Percentiles rank a stretch among this genome's conserved stretches.
phyloP scores from a whole-genome alignment of 2,888 invertebrate species.

The Mythimna albipuncta region DNA sequence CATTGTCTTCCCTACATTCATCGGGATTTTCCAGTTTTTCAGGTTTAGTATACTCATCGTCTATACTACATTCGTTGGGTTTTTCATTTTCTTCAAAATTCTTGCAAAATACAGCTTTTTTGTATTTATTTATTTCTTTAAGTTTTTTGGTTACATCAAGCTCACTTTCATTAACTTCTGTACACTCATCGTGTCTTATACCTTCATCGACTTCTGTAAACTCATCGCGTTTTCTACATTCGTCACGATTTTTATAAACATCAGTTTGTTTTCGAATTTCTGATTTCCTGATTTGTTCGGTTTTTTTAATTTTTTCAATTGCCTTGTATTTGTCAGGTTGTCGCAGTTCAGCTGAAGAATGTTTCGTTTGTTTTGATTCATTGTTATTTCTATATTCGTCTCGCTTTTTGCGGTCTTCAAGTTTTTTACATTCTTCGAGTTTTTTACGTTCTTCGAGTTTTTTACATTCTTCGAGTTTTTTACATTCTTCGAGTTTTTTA shows the following conservation, averaged over 20 bases:
- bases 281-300: neutral
- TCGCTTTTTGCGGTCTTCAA: neutral
- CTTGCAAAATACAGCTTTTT: neutral
- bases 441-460: neutral
- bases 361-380: neutral
- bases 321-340: neutral
- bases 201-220: neutral
- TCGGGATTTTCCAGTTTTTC: neutral
- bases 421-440: neutral
- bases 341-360: neutral
- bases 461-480: neutral
- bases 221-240: slow-evolving; percentile 1
- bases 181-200: slow-evolving; percentile 11
- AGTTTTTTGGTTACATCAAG: neutral
- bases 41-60: neutral
- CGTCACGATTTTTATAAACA: neutral
- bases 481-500: neutral
- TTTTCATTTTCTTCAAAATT: neutral
- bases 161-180: neutral
- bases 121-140: slow-evolving; percentile 8
- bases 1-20: neutral
- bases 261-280: neutral
- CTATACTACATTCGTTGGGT: neutral
- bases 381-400: neutral
- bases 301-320: neutral